Evolutionary conservation across 2,113 vertebrate species (phyloP).

Genomic region (Pyrgilauda ruficollis): DNA sequence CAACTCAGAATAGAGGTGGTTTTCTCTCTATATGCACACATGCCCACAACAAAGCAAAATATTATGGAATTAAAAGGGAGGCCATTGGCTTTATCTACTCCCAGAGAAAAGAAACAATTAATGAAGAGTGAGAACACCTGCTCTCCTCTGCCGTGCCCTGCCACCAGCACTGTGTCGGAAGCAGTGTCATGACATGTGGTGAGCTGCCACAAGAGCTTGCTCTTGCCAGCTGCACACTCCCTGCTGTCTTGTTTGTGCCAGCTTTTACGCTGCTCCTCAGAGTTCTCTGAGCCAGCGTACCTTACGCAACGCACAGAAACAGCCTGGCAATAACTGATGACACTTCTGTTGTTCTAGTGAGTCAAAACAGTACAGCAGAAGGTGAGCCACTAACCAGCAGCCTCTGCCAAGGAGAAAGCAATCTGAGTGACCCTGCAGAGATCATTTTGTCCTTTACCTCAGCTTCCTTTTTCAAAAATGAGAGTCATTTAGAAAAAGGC

Average conservation of each 20-base stretch:
- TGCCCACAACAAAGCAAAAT: not conserved
- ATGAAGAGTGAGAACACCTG: not conserved
- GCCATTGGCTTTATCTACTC: not conserved
- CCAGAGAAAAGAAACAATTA: not conserved
- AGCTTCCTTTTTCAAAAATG: not conserved
- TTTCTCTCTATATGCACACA: not conserved
- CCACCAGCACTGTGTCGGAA: not conserved
- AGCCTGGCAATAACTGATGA: not conserved
- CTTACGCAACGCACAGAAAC: not conserved
- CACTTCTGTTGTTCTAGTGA: not conserved
- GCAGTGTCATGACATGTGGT: not conserved
- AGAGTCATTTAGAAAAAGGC: not conserved
- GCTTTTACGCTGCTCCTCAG: not conserved
- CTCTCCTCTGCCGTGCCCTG: not conserved
- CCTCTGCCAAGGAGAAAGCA: not conserved
- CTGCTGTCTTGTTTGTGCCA: not conserved
- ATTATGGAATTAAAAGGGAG: not conserved
- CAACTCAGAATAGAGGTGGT: not conserved
- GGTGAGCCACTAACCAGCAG: not conserved
- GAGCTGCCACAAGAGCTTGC: not conserved
- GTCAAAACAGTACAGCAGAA: not conserved
- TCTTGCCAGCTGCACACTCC: not conserved
- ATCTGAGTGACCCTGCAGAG: not conserved
- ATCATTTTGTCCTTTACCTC: constrained; percentile 24
- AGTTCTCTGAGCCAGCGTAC: not conserved